These are phyloP conservation scores for Molorchus minor DNA, from an alignment of 2,888 invertebrate species.

Conservation along the genomic window DNA sequence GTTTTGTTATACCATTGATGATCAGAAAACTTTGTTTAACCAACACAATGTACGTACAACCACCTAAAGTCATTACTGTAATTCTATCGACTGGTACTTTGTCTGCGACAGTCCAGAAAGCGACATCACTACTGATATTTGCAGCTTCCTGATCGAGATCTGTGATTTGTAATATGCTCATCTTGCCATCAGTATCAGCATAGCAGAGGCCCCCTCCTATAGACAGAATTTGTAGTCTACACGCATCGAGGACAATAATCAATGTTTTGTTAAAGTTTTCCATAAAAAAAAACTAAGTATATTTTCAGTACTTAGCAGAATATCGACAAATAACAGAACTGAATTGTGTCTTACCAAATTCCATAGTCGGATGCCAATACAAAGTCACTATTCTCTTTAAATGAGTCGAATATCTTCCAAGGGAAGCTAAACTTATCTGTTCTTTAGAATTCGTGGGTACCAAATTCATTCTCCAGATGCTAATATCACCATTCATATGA, in stretches of 20 bases:
- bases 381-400: slow-evolving; percentile 48
- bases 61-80: slow-evolving; percentile 44
- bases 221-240: no score
- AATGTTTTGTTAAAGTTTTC: no score
- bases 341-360: slow-evolving; percentile 41
- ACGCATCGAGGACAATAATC: no score
- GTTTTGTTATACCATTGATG: slow-evolving; percentile 48
- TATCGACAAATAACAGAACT: slow-evolving; percentile 13
- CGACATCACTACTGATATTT: slow-evolving; percentile 39
- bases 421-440: slow-evolving; percentile 41
- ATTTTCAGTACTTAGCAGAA: slow-evolving; percentile 23
- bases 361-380: slow-evolving; percentile 49
- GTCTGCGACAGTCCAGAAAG: slow-evolving; percentile 48
- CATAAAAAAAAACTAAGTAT: slow-evolving; percentile 19
- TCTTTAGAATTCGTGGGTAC: slow-evolving; percentile 38
- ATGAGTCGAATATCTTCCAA: slow-evolving; percentile 48
- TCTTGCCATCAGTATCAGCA: slow-evolving; percentile 52
- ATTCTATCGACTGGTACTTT: slow-evolving; percentile 51
- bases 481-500: slow-evolving; percentile 54
- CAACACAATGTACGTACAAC: slow-evolving; percentile 48
- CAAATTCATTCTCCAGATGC: slow-evolving; percentile 52
- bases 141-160: slow-evolving; percentile 44
- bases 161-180: slow-evolving; percentile 48
- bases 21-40: slow-evolving; percentile 52
- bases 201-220: slow-evolving; percentile 51